Evolutionary conservation across 1,140 invertebrate species (phyloP).

Genomic region (Sweltsa coloradensis): DNA sequence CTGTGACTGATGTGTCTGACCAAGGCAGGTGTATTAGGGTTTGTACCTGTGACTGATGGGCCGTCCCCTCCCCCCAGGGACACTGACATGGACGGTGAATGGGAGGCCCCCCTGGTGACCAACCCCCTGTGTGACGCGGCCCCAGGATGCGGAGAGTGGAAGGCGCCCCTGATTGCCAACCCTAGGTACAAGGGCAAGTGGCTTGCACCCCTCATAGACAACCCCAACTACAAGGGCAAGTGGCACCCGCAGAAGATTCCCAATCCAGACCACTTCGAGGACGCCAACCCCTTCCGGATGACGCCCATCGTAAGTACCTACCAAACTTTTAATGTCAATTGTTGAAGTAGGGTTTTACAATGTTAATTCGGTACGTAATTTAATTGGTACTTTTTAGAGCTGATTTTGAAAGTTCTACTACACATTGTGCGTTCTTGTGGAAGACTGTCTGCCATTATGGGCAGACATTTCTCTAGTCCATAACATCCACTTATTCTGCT

Average conservation of each 20-base stretch:
- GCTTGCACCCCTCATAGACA: constrained; percentile 79
- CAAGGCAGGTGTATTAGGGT: too few species aligned
- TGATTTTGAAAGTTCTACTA: too few species aligned
- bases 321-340: neutral
- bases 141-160: constrained; percentile 87
- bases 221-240: constrained; percentile 91
- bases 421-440: too few species aligned
- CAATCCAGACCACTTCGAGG: constrained; percentile 90
- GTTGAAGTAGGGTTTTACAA: too few species aligned
- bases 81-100: constrained; percentile 95
- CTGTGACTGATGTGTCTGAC: too few species aligned
- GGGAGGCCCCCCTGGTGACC: constrained; percentile 87
- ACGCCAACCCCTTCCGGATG: constrained; percentile 84
- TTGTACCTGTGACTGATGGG: too few species aligned
- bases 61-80: too few species aligned
- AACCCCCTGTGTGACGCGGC: constrained; percentile 81
- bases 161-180: constrained; percentile 74
- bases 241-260: constrained; percentile 78
- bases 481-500: too few species aligned
- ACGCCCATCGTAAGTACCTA: constrained; percentile 71
- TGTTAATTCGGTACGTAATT: too few species aligned
- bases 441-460: too few species aligned
- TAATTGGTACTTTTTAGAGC: too few species aligned
- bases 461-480: too few species aligned
- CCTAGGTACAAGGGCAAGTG: constrained; percentile 88